Conservation (phyloP, 2,113 vertebrate species). For the Loxodonta africana region DNA sequence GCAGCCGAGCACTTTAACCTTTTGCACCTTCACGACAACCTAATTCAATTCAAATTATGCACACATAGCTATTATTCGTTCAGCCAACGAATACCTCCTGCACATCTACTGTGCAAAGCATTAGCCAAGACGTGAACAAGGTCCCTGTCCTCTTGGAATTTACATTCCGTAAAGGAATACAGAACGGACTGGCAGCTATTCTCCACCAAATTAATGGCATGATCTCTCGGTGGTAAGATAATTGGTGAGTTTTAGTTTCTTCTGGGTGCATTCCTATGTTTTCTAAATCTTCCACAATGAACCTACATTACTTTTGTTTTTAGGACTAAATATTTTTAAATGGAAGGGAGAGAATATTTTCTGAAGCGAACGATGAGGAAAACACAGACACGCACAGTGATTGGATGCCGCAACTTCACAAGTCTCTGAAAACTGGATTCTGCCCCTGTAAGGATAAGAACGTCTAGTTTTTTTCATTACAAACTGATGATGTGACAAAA, state of each 20-base stretch:
- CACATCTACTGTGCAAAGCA: background rate
- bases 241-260: background rate
- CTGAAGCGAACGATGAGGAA: background rate
- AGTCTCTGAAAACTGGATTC: background rate
- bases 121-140: background rate
- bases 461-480: conserved; percentile 43
- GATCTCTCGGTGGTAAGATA: background rate
- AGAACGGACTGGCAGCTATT: background rate
- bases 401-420: background rate
- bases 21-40: background rate
- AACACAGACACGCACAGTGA: background rate
- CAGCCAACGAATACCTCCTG: background rate
- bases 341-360: conserved; percentile 10
- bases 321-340: background rate
- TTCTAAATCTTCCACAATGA: conserved; percentile 1
- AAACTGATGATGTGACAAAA: conserved; percentile 27
- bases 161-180: background rate
- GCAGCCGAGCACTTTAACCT: background rate
- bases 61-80: background rate
- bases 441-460: background rate
- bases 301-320: background rate
- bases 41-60: background rate
- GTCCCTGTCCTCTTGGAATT: background rate
- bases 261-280: background rate
- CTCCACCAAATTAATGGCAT: background rate